Base-by-base conservation (phyloP, 2,113 vertebrate species). In the Sinocyclocheilus anophthalmus region DNA sequence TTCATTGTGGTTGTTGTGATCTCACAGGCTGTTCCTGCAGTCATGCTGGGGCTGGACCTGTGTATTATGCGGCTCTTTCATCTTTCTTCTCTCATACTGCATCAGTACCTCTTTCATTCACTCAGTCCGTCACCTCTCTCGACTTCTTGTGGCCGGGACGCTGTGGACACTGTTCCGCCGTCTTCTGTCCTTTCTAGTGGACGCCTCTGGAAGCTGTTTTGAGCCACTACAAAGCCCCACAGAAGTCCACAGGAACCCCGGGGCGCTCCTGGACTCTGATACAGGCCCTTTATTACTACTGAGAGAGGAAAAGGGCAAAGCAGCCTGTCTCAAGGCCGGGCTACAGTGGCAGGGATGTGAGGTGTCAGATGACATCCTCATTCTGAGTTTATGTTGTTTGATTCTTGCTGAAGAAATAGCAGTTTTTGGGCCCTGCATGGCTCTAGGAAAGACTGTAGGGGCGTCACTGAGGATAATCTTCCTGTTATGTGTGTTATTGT, bases 41-140 rank as follows among this genome's bases (percentile, higher is more conserved):
- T 96, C 95, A 0, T 93, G 95, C 0, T 96, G 95, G 94, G 95
- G 96, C 67, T 97, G 96, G 96, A 96, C 96, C 0, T 95, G 93
- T 87, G 87, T 94, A 88, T 92, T 96, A 72, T 67, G 93, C 0
- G 94, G 94, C 0, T 96, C 96, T 73, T 96, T 96, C 80, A 87
- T 94, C 80, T 39, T 96, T 55, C 92, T 96, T 84, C 92, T 96
- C 48, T 95, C 94, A 85, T 93, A 94, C 90, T 94, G 95, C 39
- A 91, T 94, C 59, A 92, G 90, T 0, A 90, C 90, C 70, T 85
- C 94, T 0, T 78, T 89, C 26, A 83, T 92, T 3, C 90, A 95
- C 69, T 92, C 94, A 0, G 90, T 95, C 13, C 91, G 93, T 53
- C 96, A 96, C 86, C 93, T 96, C 80, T 92, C 92, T 76, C 94